phyloP scores from a whole-genome alignment of 1,140 invertebrate genomes.

The Drosophila mojavensis region DNA sequence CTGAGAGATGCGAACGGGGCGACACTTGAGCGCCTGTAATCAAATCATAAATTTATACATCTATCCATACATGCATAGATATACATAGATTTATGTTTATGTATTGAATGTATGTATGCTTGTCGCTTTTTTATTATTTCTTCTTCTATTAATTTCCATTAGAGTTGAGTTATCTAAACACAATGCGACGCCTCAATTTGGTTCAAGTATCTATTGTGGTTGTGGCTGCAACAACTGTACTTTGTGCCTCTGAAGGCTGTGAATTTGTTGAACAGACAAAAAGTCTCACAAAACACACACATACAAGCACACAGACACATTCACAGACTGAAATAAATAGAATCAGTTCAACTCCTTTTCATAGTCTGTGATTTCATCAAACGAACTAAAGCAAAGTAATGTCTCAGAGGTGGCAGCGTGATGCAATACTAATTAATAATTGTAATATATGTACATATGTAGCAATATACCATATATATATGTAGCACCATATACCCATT shows the following conservation, averaged over 20 bases:
- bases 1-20: constrained; percentile 46
- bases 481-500: no score
- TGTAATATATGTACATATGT: neutral
- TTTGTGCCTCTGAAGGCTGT: constrained; percentile 23
- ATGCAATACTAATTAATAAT: neutral
- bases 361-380: constrained; percentile 50
- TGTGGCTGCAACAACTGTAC: constrained; percentile 47
- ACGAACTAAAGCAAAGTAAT: constrained; percentile 27
- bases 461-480: no score
- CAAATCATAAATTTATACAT: constrained; percentile 72
- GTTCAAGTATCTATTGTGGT: constrained; percentile 67
- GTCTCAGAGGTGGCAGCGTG: constrained; percentile 22
- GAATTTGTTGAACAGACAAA: constrained; percentile 42
- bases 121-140: constrained; percentile 19
- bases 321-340: constrained; percentile 27
- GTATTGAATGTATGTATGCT: constrained; percentile 22
- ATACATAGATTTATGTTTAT: constrained; percentile 15
- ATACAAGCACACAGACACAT: constrained; percentile 1
- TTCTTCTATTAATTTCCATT: constrained; percentile 76
- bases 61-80: constrained; percentile 27
- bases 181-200: constrained; percentile 63
- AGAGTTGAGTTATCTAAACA: constrained; percentile 55
- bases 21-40: constrained; percentile 64
- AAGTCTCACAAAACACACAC: constrained; percentile 23
- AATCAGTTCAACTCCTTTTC: constrained; percentile 71